Evolutionary conservation across 2,113 vertebrate species (phyloP).

Genomic region (Larimichthys polyactis): DNA sequence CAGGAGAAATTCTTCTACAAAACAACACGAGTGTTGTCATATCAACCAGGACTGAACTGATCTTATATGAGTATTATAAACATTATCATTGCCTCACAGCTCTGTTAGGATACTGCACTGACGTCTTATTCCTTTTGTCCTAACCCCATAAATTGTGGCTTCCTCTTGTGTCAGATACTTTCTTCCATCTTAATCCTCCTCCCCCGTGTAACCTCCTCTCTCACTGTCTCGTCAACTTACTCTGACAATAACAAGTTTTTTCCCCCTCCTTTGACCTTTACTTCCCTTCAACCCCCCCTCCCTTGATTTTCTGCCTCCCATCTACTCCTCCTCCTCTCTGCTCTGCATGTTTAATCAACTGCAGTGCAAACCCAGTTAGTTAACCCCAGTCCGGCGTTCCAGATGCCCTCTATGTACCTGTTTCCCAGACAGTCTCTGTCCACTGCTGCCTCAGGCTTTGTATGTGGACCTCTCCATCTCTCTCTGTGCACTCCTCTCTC

Average conservation of each 20-base stretch:
- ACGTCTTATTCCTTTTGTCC: background rate
- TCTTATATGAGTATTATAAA: background rate
- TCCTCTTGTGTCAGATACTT: constrained; percentile 3
- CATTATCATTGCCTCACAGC: background rate
- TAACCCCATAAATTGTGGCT: constrained; percentile 3
- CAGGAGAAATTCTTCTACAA: too few relatives aligned
- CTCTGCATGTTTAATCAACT: constrained; percentile 47
- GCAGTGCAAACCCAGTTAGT: constrained; percentile 24
- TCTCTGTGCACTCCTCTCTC: background rate
- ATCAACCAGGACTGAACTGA: too few relatives aligned
- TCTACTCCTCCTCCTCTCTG: background rate
- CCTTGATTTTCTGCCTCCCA: background rate
- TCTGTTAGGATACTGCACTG: background rate
- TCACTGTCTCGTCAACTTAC: constrained; percentile 16
- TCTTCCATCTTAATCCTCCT: constrained; percentile 8
- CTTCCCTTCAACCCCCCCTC: background rate
- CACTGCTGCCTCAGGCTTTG: constrained; percentile 22
- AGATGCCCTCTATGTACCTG: constrained; percentile 46
- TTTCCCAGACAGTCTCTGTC: constrained; percentile 42
- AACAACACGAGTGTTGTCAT: background rate
- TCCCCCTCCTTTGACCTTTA: constrained; percentile 43
- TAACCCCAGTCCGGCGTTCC: constrained; percentile 9
- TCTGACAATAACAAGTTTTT: constrained; percentile 49
- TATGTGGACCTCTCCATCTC: constrained; percentile 13
- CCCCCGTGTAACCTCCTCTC: background rate